A percentile compares a stretch with the other conserved stretches of the same genome.
Conservation (phyloP, 2,888 invertebrate genomes). For the Sminthurides aquaticus region DNA sequence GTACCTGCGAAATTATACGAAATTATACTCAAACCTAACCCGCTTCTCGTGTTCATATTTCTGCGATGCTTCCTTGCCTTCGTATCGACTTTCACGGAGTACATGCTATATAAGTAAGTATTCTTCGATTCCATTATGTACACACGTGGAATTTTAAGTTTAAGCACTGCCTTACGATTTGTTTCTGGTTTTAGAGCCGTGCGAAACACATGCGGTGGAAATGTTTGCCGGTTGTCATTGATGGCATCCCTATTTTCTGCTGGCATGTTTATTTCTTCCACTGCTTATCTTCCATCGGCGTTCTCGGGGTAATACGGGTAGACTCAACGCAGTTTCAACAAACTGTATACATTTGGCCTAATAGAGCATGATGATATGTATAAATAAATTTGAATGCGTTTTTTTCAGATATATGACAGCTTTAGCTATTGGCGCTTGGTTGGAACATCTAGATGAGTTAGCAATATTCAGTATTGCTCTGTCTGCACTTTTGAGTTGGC, state of each 20-base stretch:
- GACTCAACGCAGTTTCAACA: constrained; percentile 32
- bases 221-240: constrained; percentile 75
- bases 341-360: neutral
- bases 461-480: constrained; percentile 78
- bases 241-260: constrained; percentile 73
- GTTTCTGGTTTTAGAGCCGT: constrained; percentile 58
- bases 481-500: constrained; percentile 82
- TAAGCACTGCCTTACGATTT: neutral
- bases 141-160: neutral
- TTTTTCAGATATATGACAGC: constrained; percentile 61
- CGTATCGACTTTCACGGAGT: constrained; percentile 72
- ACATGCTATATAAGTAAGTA: constrained; percentile 82
- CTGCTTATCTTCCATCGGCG: constrained; percentile 88
- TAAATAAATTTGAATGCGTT: neutral
- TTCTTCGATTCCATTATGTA: neutral
- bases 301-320: constrained; percentile 83
- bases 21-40: constrained; percentile 65
- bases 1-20: constrained; percentile 78
- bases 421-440: constrained; percentile 82
- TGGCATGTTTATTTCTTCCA: constrained; percentile 80
- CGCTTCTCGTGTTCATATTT: constrained; percentile 80
- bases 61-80: constrained; percentile 73
- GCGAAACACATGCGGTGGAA: constrained; percentile 81
- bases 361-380: neutral
- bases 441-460: constrained; percentile 66